phyloP scores from a whole-genome alignment of 1,140 invertebrate species.

The Drosophila bipectinata region DNA sequence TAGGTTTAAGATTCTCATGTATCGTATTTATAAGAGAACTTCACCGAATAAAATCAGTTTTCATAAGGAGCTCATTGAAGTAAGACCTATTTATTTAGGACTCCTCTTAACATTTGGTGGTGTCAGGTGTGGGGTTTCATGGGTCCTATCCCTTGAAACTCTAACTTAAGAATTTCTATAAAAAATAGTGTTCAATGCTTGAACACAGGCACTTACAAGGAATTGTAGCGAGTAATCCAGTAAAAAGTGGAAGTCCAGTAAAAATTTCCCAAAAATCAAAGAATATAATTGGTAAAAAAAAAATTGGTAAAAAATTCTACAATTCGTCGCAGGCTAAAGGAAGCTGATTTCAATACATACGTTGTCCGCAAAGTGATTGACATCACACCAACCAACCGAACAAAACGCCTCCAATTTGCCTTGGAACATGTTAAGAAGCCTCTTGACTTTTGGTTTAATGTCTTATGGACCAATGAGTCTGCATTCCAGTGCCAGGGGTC shows the following conservation, averaged over 20 bases:
- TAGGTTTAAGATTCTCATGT: too few relatives aligned
- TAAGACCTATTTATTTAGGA: too few relatives aligned
- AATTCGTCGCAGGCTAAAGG: slow-evolving; percentile 8
- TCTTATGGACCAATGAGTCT: slow-evolving; percentile 1
- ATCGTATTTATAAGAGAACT: too few relatives aligned
- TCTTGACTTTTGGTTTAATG: slow-evolving; percentile 15
- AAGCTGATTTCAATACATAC: slow-evolving; percentile 1
- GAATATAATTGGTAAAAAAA: slow-evolving; percentile 8
- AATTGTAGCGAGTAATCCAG: slow-evolving; percentile 7
- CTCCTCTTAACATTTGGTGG: too few relatives aligned
- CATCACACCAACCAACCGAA: neutral
- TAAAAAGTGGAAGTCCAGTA: neutral
- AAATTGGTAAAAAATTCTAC: slow-evolving; percentile 8
- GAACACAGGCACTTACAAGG: slow-evolving; percentile 10
- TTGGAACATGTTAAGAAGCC: slow-evolving; percentile 17
- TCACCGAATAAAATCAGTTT: too few relatives aligned
- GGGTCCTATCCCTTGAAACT: too few relatives aligned
- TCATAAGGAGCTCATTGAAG: too few relatives aligned
- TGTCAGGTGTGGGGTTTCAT: too few relatives aligned
- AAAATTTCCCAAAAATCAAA: neutral
- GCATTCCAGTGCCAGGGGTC: too few relatives aligned
- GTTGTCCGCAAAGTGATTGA: neutral
- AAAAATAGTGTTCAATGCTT: too few relatives aligned
- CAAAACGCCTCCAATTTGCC: slow-evolving; percentile 2
- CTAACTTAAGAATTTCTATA: too few relatives aligned